Base-by-base conservation (phyloP, 2,888 invertebrate species). In the Thumatha senex region DNA sequence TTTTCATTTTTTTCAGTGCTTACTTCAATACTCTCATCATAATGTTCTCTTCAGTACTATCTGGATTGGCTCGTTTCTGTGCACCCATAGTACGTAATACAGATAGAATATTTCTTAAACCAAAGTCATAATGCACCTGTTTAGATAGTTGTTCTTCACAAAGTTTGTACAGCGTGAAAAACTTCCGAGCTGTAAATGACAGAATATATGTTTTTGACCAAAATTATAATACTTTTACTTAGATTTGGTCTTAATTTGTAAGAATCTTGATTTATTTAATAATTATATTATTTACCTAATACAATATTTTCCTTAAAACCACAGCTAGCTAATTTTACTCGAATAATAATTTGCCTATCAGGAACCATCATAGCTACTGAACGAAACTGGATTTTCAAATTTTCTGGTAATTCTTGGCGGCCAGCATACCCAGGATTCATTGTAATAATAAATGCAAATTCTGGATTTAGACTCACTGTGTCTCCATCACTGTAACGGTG, bases 351-450 rank as follows among this genome's bases (percentile, higher is more conserved):
- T 85, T 97, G 96, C 71, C 97, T 92, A 78, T 98, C 97, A 0
- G 97, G 98, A 2, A 98, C 97, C 97, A 98, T 98, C 98, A 98
- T 98, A 2, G 97, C 96, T 0, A 98, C 97, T 11, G 95, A 95
- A 45, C 97, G 92, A 82, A 98, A 98, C 91, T 96, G 96, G 47
- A 97, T 96, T 86, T 98, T 98, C 53, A 98, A 88, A 86, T 98
- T 98, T 82, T 98, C 98, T 0, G 97, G 97, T 56, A 98, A 80
- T 78, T 98, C 97, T 73, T 98, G 97, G 34, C 97, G 93, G 2
- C 98, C 98, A 10, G 98, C 98, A 80, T 98, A 98, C 5, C 97
- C 97, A 7, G 98, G 98, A 84, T 98, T 98, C 96, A 97, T 96
- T 0, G 96, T 97, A 50, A 96, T 94, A 62, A 96, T 97, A 49